Evolutionary conservation across 1,140 invertebrate species (phyloP).

Genomic region (Drosophila ambigua): DNA sequence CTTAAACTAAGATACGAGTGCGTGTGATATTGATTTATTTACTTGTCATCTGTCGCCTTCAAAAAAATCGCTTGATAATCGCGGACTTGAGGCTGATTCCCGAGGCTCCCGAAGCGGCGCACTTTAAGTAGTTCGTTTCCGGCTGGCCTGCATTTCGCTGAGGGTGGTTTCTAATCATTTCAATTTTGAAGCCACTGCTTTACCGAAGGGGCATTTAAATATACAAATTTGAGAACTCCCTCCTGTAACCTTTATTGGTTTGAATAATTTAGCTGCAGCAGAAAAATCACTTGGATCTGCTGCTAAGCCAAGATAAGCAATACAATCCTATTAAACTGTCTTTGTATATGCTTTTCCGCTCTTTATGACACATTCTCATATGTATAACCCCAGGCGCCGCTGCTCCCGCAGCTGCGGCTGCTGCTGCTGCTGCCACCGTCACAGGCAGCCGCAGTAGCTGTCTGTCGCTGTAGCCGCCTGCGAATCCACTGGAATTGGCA

Average conservation of each 20-base stretch:
- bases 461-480: conserved; percentile 6
- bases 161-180: conserved; percentile 16
- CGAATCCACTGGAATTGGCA: conserved; percentile 26
- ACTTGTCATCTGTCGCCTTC: conserved; percentile 31
- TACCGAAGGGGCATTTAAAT: not conserved
- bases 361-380: conserved; percentile 11
- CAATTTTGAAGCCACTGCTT: conserved; percentile 23
- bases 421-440: not conserved
- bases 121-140: conserved; percentile 38
- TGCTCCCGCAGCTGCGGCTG: not conserved
- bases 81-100: conserved; percentile 12
- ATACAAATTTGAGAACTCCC: not conserved
- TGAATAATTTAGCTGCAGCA: too few species aligned
- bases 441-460: not conserved
- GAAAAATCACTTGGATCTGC: not conserved
- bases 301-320: too few species aligned
- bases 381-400: conserved; percentile 10
- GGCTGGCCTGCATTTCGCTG: conserved; percentile 25
- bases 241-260: not conserved
- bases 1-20: conserved; percentile 16
- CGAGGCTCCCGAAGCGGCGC: not conserved
- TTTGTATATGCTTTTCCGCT: too few species aligned
- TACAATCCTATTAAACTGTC: too few species aligned
- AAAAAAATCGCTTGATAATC: conserved; percentile 62
- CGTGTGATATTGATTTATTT: conserved; percentile 56